Base-by-base conservation (phyloP, 2,113 vertebrate genomes). In the Sialia sialis region DNA sequence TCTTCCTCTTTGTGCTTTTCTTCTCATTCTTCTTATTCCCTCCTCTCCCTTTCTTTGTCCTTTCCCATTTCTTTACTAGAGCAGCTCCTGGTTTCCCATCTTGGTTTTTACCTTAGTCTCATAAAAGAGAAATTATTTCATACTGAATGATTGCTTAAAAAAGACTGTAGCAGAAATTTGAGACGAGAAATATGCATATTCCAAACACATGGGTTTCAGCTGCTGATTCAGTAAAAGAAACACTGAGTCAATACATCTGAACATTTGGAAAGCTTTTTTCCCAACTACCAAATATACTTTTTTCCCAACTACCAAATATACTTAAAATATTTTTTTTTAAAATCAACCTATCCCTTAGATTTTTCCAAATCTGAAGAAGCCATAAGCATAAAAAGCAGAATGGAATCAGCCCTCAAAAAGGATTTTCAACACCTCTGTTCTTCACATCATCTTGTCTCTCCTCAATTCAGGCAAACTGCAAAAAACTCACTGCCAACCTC, bases 371-470 rank as follows among this genome's bases (percentile, higher is more conserved):
- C 13, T 75, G 66, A 84, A 76, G 49, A 29, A 76, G 72, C 43
- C 43, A 77, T 83, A 91, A 91, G 79, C 63, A 95, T 17, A 76
- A 0, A 27, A 93, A 80, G 41, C 74, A 85, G 51, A 95, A 82
- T 48, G 38, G 22, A 90, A 80, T 46, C 87, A 95, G 25, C 56
- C 32, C 41, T 87, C 56, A 44, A 51, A 80, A 91, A 94, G 58
- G 30, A 93, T 93, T 89, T 93, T 94, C 90, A 83, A 88, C 67
- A 83, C 82, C 70, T 95, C 84, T 83, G 55, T 55, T 94, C 75
- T 74, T 94, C 66, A 36, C 67, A 60, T 94, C 70, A 64, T 91
- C 84, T 95, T 95, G 66, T 63, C 69, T 92, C 30, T 87, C 55
- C 51, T 91, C 0, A 0, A 67, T 63, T 48, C 38, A 93, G 34